phyloP scores from a whole-genome alignment of 2,797 vertebrate genomes.

The Australoheros facetus region DNA sequence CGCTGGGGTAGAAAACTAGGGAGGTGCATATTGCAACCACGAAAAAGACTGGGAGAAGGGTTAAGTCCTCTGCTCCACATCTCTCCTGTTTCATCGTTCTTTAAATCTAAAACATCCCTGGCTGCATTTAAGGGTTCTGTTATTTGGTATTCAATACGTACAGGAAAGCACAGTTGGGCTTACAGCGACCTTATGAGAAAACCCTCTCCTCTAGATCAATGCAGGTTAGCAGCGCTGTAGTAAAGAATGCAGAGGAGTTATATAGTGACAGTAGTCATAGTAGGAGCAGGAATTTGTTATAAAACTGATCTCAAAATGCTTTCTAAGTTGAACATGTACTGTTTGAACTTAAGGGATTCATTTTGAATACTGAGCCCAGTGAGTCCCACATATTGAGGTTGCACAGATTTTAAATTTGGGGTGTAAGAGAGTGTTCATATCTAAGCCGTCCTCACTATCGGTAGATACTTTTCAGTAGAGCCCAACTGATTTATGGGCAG shows the following conservation, averaged over 20 bases:
- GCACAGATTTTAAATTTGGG: neutral
- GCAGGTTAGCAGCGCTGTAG: constrained; percentile 34
- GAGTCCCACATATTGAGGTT: constrained; percentile 7
- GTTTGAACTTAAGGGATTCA: neutral
- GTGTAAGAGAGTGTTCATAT: neutral
- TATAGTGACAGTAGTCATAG: neutral
- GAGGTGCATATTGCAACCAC: constrained; percentile 41
- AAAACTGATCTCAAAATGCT: constrained; percentile 1
- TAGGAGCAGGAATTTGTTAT: neutral
- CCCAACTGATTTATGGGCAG: accelerated
- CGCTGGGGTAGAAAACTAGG: constrained; percentile 55
- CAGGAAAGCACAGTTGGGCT: constrained; percentile 55
- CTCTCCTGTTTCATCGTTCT: constrained; percentile 54
- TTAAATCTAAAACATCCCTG: constrained; percentile 65
- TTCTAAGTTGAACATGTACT: neutral
- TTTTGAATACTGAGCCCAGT: neutral
- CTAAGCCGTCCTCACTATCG: neutral
- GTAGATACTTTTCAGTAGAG: neutral
- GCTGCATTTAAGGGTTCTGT: constrained; percentile 28
- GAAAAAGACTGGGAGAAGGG: constrained; percentile 46
- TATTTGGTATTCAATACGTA: constrained; percentile 46
- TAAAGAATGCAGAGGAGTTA: constrained; percentile 34
- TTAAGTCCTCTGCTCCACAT: constrained; percentile 27
- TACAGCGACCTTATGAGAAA: constrained; percentile 52
- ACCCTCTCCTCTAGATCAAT: constrained; percentile 48